A percentile compares a stretch with the other conserved stretches of the same genome.
These are phyloP conservation scores for Petrocephalus sullivani DNA, from an alignment of 2,797 vertebrate genomes.

Conservation along the genomic window DNA sequence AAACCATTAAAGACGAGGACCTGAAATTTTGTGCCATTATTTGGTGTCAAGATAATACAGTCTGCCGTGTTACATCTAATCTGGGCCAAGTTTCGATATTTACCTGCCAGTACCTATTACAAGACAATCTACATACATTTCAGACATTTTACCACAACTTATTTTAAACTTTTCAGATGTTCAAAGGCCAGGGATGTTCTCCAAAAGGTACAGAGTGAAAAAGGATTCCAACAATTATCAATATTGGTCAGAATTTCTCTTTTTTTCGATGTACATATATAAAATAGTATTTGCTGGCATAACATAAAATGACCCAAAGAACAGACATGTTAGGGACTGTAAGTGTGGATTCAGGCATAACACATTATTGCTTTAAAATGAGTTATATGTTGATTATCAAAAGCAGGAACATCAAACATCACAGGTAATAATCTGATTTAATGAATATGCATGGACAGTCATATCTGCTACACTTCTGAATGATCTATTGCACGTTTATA, in stretches of 20 bases:
- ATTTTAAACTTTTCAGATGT: not conserved
- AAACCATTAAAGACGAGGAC: not conserved
- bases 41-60: no score
- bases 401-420: not conserved
- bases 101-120: not conserved
- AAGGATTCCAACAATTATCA: not conserved
- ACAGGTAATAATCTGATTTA: not conserved
- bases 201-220: not conserved
- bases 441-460: not conserved
- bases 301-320: not conserved
- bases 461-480: not conserved
- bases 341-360: not conserved
- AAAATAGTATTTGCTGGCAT: not conserved
- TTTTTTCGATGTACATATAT: not conserved
- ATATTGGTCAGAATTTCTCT: not conserved
- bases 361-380: conserved; percentile 17
- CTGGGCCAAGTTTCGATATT: not conserved
- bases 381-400: not conserved
- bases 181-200: not conserved
- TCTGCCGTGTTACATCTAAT: not conserved
- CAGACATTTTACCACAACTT: not conserved
- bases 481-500: conserved; percentile 12
- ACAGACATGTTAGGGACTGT: not conserved
- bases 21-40: not conserved
- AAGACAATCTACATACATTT: not conserved